Percentiles rank a stretch among this genome's conserved stretches.
Evolutionary conservation across 2,113 vertebrate species (phyloP).

Genomic region (Antechinus stuartii): DNA sequence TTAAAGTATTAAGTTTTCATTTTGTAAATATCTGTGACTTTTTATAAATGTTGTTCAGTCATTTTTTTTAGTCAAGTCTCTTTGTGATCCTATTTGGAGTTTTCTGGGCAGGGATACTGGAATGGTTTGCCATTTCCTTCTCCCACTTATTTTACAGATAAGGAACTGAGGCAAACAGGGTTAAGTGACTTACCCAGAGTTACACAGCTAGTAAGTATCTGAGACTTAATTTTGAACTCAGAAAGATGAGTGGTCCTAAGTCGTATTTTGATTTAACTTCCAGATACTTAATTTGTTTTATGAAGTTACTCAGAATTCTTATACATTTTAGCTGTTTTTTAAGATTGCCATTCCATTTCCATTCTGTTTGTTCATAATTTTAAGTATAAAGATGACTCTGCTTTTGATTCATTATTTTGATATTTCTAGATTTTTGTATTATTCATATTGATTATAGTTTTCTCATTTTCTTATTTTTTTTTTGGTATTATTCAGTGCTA

Average conservation of each 20-base stretch:
- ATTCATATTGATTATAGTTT: background rate
- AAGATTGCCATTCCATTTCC: background rate
- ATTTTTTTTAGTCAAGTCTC: too few relatives aligned
- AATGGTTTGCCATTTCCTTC: background rate
- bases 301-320: background rate
- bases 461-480: background rate
- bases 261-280: background rate
- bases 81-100: too few relatives aligned
- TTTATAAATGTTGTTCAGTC: too few relatives aligned
- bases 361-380: background rate
- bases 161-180: background rate
- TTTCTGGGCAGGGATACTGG: background rate
- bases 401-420: background rate
- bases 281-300: background rate
- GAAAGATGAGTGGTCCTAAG: background rate
- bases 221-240: background rate
- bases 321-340: background rate
- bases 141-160: background rate
- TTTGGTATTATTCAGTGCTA: background rate
- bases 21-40: background rate
- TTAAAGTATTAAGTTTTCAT: background rate
- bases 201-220: background rate
- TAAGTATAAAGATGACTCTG: background rate
- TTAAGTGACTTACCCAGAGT: background rate
- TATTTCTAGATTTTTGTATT: background rate